phyloP scores from a whole-genome alignment of 2,797 vertebrate genomes.

The Sphenodon punctatus region DNA sequence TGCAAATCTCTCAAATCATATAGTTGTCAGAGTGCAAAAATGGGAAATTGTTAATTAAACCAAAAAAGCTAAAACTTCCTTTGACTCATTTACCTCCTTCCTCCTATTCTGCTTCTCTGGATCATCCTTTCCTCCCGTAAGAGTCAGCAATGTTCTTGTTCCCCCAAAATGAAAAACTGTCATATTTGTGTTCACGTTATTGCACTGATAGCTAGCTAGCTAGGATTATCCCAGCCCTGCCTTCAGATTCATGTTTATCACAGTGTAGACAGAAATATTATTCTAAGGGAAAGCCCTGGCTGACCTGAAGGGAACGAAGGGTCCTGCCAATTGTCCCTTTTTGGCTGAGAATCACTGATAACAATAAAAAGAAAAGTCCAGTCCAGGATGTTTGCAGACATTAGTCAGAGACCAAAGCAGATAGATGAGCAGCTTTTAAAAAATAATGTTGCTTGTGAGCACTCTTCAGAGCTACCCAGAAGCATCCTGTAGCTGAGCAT shows the following conservation, averaged over 20 bases:
- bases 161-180: neutral
- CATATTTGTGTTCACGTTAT: neutral
- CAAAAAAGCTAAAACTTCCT: neutral
- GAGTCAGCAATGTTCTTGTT: conserved; percentile 17
- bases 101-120: conserved; percentile 14
- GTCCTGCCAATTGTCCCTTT: neutral
- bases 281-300: neutral
- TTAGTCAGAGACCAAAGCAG: neutral
- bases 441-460: neutral
- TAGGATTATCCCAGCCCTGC: neutral
- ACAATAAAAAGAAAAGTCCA: neutral
- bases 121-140: neutral
- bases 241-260: neutral
- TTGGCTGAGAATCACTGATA: neutral
- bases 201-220: neutral
- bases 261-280: neutral
- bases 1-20: neutral
- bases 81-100: conserved; percentile 30
- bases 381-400: neutral
- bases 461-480: neutral
- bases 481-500: conserved; percentile 5
- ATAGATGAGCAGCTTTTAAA: neutral
- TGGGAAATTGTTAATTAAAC: neutral
- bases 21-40: neutral
- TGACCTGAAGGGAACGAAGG: neutral